These are phyloP conservation scores for Micromesistius poutassou DNA, from an alignment of 2,797 vertebrate species.

Conservation along the genomic window DNA sequence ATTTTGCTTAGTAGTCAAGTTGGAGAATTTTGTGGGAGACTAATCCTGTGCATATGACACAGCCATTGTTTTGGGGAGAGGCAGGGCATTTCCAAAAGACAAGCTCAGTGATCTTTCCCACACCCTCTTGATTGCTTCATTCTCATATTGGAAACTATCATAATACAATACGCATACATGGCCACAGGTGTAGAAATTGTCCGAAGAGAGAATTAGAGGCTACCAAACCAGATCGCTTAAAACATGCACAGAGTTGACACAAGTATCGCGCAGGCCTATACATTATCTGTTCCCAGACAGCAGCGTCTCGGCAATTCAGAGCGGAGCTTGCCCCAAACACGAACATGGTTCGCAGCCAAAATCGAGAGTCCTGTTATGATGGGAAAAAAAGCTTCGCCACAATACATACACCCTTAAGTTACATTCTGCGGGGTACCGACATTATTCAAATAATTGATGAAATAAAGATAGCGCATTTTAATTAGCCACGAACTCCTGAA, in stretches of 20 bases:
- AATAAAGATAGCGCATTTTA: background rate
- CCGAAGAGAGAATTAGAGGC: background rate
- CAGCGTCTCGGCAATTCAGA: background rate
- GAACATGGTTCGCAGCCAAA: background rate
- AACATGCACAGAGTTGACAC: background rate
- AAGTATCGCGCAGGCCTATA: background rate
- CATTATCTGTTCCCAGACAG: background rate
- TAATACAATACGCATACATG: background rate
- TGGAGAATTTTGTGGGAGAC: conserved; percentile 44
- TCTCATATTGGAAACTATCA: background rate
- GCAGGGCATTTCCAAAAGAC: conserved; percentile 14
- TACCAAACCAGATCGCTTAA: background rate
- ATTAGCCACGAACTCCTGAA: background rate
- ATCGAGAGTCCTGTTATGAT: background rate
- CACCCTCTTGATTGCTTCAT: background rate
- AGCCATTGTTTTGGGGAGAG: background rate
- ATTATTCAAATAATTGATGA: background rate
- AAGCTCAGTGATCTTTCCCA: conserved; percentile 12
- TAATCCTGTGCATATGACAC: conserved; percentile 59
- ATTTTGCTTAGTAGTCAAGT: conserved; percentile 54
- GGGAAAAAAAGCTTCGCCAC: background rate
- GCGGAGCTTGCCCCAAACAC: background rate
- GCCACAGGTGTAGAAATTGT: background rate
- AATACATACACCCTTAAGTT: background rate
- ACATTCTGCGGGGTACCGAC: background rate